phyloP scores from a whole-genome alignment of 2,888 invertebrate species.

The Agelastica alni region DNA sequence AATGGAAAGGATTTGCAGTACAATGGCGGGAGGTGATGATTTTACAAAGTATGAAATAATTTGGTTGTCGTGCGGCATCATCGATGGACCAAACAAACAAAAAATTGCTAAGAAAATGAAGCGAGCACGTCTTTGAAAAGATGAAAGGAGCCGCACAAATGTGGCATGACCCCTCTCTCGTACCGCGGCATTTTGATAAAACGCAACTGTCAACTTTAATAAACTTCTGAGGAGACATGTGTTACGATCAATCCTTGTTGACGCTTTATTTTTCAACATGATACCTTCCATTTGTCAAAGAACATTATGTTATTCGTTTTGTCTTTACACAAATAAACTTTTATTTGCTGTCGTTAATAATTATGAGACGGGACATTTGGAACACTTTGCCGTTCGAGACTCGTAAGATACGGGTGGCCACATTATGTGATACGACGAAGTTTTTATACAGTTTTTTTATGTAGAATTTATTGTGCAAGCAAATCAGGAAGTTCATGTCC shows the following conservation, averaged over 20 bases:
- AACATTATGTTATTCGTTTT: constrained; percentile 22
- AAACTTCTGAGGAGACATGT: constrained; percentile 29
- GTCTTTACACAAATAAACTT: constrained; percentile 24
- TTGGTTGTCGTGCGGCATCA: too few species aligned
- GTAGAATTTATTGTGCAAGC: too few species aligned
- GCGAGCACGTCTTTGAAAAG: constrained; percentile 55
- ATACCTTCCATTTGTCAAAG: constrained; percentile 29
- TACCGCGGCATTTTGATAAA: constrained; percentile 30
- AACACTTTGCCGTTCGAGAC: not conserved
- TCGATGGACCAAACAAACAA: too few species aligned
- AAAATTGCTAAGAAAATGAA: too few species aligned
- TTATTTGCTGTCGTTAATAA: constrained; percentile 20
- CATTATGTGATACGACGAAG: too few species aligned
- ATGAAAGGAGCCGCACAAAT: constrained; percentile 49
- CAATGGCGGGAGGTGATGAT: too few species aligned
- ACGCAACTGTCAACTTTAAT: constrained; percentile 31
- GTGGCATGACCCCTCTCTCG: constrained; percentile 25
- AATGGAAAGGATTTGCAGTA: too few species aligned
- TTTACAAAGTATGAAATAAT: too few species aligned
- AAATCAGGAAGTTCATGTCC: too few species aligned
- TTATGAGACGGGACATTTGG: constrained; percentile 18
- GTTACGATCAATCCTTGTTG: constrained; percentile 30
- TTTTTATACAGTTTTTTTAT: too few species aligned
- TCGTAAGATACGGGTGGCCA: not conserved
- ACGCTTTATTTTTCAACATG: constrained; percentile 27